Percentiles rank a stretch among this genome's conserved stretches.
Conservation (phyloP, 1,140 invertebrate genomes). For the Monochamus saltuarius region DNA sequence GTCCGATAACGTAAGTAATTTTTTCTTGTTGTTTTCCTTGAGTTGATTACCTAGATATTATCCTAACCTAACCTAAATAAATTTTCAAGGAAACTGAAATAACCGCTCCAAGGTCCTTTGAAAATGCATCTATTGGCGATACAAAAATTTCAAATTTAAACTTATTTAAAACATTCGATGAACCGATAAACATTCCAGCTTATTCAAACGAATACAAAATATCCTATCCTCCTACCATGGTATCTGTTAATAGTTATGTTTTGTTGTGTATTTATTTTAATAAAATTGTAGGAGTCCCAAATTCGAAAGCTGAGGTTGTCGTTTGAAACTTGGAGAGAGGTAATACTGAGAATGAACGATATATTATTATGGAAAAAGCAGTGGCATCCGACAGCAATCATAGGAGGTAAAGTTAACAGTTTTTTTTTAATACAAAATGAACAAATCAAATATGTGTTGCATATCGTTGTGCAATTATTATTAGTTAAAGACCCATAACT, state of each 20-base stretch:
- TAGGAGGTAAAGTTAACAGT: conserved; percentile 53
- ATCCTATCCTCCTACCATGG: conserved; percentile 25
- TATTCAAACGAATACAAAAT: conserved; percentile 29
- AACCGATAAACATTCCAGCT: conserved; percentile 11
- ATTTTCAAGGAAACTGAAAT: conserved; percentile 12
- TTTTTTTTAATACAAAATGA: too few relatives aligned
- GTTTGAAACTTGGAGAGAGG: conserved; percentile 80
- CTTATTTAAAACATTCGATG: conserved; percentile 12
- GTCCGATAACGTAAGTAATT: conserved; percentile 27
- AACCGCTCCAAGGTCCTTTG: conserved; percentile 5
- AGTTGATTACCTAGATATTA: background rate
- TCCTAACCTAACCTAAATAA: background rate
- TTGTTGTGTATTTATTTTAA: conserved; percentile 8
- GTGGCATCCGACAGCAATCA: conserved; percentile 74
- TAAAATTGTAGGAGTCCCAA: conserved; percentile 63
- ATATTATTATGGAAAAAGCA: conserved; percentile 81
- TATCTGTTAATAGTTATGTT: conserved; percentile 17
- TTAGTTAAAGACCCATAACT: too few relatives aligned
- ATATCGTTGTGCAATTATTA: too few relatives aligned
- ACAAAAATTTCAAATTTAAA: background rate
- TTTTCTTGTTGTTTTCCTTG: background rate
- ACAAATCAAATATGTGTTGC: too few relatives aligned
- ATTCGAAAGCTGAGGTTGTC: conserved; percentile 72
- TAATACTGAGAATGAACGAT: conserved; percentile 70
- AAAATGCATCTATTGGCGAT: conserved; percentile 11